These are phyloP conservation scores for Tauraco hartlaubi DNA, from an alignment of 2,797 vertebrate species.

Conservation along the genomic window DNA sequence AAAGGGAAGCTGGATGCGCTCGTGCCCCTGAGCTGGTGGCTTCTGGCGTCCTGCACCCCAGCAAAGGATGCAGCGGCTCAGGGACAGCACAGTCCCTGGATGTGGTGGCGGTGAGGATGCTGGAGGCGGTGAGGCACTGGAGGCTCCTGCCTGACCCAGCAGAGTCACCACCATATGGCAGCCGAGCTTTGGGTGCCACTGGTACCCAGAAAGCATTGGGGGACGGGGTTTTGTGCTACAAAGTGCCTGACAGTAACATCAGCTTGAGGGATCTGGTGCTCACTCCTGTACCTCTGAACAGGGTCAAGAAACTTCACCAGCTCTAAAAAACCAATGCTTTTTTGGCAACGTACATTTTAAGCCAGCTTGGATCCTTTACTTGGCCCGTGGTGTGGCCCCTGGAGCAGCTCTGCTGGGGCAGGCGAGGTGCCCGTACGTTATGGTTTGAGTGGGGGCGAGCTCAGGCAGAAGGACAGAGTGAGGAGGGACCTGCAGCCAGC, in stretches of 20 bases:
- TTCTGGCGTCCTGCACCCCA: neutral
- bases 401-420: neutral
- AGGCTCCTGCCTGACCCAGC: neutral
- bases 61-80: neutral
- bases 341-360: neutral
- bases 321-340: neutral
- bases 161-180: neutral
- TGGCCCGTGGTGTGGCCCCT: rapidly evolving
- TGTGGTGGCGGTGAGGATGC: neutral
- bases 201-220: neutral
- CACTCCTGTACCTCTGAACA: neutral
- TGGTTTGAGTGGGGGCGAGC: neutral
- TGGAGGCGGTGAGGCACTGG: too few species aligned
- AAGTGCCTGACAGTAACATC: neutral
- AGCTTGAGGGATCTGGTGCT: neutral
- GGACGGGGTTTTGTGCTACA: neutral
- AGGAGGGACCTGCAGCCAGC: neutral
- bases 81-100: neutral
- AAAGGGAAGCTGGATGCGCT: neutral
- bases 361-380: neutral
- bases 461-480: neutral
- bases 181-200: neutral
- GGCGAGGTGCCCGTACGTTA: rapidly evolving
- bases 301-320: neutral
- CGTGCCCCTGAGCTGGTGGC: neutral